These are phyloP conservation scores for Andricus curvator DNA, from an alignment of 2,888 invertebrate species.

Conservation along the genomic window DNA sequence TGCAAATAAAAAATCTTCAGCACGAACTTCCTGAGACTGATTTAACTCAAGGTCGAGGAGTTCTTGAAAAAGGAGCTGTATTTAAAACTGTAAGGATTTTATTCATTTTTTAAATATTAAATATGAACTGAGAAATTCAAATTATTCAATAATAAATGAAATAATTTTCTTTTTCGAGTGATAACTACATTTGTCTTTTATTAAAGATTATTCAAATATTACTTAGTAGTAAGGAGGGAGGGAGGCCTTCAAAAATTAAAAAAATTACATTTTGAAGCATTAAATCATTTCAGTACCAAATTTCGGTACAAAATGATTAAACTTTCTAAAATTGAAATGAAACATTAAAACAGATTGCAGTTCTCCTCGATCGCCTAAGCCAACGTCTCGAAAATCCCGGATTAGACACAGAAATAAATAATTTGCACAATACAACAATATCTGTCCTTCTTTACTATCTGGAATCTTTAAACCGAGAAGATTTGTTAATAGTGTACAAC, in stretches of 20 bases:
- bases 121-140: slow-evolving; percentile 7
- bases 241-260: too few species aligned
- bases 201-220: too few species aligned
- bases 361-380: slow-evolving; percentile 72
- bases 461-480: slow-evolving; percentile 73
- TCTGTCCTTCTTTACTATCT: slow-evolving; percentile 77
- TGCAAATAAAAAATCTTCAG: slow-evolving; percentile 61
- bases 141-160: slow-evolving; percentile 1
- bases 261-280: too few species aligned
- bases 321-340: too few species aligned
- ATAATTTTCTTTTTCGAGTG: neutral
- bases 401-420: slow-evolving; percentile 70
- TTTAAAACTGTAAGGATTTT: slow-evolving; percentile 67
- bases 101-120: neutral
- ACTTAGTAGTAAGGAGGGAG: too few species aligned
- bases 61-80: slow-evolving; percentile 64
- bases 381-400: slow-evolving; percentile 74
- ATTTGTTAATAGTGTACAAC: slow-evolving; percentile 73
- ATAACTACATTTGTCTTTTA: too few species aligned
- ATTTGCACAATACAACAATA: slow-evolving; percentile 78
- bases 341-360: slow-evolving; percentile 63
- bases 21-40: slow-evolving; percentile 72
- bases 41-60: slow-evolving; percentile 71
- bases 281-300: too few species aligned
- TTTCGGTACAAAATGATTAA: too few species aligned